Evolutionary conservation across 2,797 vertebrate genomes (phyloP).

Genomic region (Sternarchorhynchus goeldii): DNA sequence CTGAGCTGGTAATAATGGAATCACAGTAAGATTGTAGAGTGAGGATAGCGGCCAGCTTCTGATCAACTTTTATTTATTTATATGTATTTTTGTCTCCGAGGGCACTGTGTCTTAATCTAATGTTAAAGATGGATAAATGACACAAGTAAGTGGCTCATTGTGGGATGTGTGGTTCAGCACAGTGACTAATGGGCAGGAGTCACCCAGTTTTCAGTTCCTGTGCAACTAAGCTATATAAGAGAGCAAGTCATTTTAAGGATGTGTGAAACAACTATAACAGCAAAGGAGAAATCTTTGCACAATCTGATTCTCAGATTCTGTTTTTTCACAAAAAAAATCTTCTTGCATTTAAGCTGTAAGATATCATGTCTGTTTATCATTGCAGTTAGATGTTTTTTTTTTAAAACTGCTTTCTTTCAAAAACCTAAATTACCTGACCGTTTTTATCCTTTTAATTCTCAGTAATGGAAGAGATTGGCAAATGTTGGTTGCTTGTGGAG

Average conservation of each 20-base stretch:
- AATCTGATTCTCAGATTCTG: too few relatives aligned
- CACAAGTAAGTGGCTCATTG: slow-evolving; percentile 2
- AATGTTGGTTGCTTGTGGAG: too few relatives aligned
- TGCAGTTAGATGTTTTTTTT: too few relatives aligned
- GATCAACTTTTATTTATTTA: too few relatives aligned
- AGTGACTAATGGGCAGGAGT: not conserved
- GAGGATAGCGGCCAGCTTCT: slow-evolving; percentile 8
- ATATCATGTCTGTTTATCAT: too few relatives aligned
- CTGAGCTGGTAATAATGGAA: slow-evolving; percentile 37
- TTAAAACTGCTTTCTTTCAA: too few relatives aligned
- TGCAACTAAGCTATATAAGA: not conserved
- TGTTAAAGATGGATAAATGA: not conserved
- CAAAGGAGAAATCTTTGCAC: not conserved
- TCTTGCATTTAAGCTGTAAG: too few relatives aligned
- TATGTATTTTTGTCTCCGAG: not conserved
- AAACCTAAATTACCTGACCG: too few relatives aligned
- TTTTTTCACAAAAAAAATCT: too few relatives aligned
- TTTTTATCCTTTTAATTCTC: too few relatives aligned
- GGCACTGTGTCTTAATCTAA: slow-evolving; percentile 2
- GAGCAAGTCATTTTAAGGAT: not conserved
- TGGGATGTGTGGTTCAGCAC: not conserved
- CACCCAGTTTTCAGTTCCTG: slow-evolving; percentile 3
- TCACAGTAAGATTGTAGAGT: slow-evolving; percentile 12
- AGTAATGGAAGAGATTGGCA: too few relatives aligned
- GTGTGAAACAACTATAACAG: not conserved